Evolutionary conservation across 2,888 invertebrate species (phyloP).

Genomic region (Theodoxus fluviatilis): DNA sequence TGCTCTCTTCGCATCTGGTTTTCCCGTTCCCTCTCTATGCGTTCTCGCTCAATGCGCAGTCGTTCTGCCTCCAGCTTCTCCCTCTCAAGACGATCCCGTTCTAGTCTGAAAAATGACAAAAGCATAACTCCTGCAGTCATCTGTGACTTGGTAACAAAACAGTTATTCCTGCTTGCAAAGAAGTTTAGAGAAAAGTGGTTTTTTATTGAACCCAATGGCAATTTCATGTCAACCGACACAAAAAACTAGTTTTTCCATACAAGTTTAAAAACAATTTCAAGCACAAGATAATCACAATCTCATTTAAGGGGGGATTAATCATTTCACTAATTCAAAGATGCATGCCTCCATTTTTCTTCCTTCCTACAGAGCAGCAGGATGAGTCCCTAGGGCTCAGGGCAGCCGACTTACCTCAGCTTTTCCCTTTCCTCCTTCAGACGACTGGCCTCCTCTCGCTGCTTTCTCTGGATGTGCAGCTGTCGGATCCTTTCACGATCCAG

Average conservation of each 20-base stretch:
- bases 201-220: no score
- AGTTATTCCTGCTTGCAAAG: neutral
- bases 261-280: no score
- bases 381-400: no score
- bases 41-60: slow-evolving; percentile 66
- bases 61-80: slow-evolving; percentile 62
- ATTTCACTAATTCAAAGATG: no score
- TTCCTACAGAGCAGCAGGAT: no score
- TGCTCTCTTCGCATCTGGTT: slow-evolving; percentile 51
- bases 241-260: no score
- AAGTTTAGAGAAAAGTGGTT: no score
- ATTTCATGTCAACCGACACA: no score
- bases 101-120: slow-evolving; percentile 43
- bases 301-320: no score
- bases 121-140: neutral
- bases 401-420: slow-evolving; percentile 45
- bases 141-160: neutral
- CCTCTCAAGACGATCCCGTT: slow-evolving; percentile 59
- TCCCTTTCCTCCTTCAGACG: slow-evolving; percentile 73
- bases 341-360: no score
- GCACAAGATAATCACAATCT: no score
- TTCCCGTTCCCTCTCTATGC: slow-evolving; percentile 69
- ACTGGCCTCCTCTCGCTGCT: slow-evolving; percentile 84
- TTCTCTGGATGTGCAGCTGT: slow-evolving; percentile 73
- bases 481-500: slow-evolving; percentile 76